Conservation (phyloP, 2,797 vertebrate species). For the Hoplostethus mediterraneus region DNA sequence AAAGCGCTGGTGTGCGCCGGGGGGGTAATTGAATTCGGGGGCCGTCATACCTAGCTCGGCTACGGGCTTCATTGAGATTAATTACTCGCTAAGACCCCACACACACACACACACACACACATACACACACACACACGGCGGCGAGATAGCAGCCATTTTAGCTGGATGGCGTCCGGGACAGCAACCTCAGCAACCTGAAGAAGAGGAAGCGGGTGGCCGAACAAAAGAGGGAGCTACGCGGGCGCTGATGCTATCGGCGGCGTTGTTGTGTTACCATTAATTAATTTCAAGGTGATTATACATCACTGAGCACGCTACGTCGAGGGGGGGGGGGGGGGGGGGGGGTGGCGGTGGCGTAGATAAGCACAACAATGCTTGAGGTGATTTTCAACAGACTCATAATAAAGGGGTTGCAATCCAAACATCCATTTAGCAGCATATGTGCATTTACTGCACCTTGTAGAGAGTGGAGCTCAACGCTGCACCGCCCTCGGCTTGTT, state of each 20-base stretch:
- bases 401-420: conserved; percentile 76
- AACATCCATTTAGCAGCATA: conserved; percentile 79
- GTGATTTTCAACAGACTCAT: conserved; percentile 81
- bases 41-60: conserved; percentile 94
- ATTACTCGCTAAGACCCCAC: conserved; percentile 90
- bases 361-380: conserved; percentile 82
- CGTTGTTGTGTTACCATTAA: conserved; percentile 85
- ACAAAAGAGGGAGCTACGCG: conserved; percentile 71
- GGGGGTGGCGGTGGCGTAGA: conserved; percentile 66
- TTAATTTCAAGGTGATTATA: conserved; percentile 88
- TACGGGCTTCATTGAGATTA: conserved; percentile 97
- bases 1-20: neutral
- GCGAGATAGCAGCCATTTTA: conserved; percentile 88
- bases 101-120: conserved; percentile 82
- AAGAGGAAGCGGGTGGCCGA: conserved; percentile 65
- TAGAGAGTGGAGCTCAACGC: conserved; percentile 66
- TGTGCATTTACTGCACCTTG: conserved; percentile 79
- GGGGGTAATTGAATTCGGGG: conserved; percentile 95
- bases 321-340: conserved; percentile 39
- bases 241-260: conserved; percentile 78
- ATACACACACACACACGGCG: conserved; percentile 81
- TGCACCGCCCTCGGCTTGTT: conserved; percentile 65
- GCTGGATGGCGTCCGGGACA: conserved; percentile 84
- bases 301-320: conserved; percentile 73
- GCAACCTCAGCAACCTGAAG: conserved; percentile 82